Evolutionary conservation across 1,140 invertebrate species (phyloP).

Genomic region (Lepidurus arcticus): DNA sequence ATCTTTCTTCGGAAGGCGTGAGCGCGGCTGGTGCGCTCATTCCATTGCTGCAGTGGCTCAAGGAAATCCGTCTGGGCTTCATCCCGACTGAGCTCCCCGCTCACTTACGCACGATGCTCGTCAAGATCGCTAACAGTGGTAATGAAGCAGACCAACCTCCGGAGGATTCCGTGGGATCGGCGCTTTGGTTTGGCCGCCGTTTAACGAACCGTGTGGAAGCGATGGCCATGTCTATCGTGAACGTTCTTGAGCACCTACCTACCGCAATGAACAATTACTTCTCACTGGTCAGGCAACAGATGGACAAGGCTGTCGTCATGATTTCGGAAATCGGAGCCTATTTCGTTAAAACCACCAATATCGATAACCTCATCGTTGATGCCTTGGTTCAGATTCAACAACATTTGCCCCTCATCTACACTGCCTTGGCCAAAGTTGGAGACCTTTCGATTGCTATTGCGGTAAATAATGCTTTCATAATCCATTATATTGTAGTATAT

Average conservation of each 20-base stretch:
- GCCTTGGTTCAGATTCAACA: not conserved
- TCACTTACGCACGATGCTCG: not conserved
- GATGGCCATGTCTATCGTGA: not conserved
- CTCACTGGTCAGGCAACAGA: not conserved
- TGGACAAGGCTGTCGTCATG: constrained; percentile 9
- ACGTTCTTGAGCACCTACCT: not conserved
- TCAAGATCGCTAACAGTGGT: not conserved
- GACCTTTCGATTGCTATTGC: not conserved
- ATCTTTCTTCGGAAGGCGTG: not conserved
- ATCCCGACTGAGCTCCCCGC: not conserved
- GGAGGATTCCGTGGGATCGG: not conserved
- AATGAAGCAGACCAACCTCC: not conserved
- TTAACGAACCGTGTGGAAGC: not conserved
- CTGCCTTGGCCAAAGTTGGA: not conserved
- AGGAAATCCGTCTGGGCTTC: not conserved
- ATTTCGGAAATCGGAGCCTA: not conserved
- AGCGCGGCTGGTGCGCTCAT: constrained; percentile 11
- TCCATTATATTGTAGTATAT: not conserved
- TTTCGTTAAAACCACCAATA: not conserved
- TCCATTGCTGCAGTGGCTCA: not conserved
- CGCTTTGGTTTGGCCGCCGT: not conserved
- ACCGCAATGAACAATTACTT: not conserved
- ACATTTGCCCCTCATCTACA: constrained; percentile 10
- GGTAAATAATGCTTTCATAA: not conserved
- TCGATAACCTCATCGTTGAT: not conserved